Conservation (phyloP, 2,888 invertebrate species). For the Tubulanus polymorphus region DNA sequence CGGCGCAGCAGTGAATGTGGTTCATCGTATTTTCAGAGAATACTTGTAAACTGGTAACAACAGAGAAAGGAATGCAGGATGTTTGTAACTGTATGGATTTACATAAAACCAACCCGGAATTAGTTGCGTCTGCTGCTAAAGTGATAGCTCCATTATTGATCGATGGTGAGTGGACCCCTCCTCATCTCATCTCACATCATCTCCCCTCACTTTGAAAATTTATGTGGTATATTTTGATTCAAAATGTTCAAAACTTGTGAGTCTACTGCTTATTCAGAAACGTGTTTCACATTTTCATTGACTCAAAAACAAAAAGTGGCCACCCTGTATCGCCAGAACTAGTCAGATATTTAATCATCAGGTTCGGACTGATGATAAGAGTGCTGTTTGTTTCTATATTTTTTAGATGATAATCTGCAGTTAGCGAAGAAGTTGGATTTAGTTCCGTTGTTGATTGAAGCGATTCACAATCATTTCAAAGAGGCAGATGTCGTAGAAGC, state of each 20-base stretch:
- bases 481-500: slow-evolving; percentile 46
- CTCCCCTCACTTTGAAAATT: too few relatives aligned
- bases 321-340: too few relatives aligned
- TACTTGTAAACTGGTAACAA: slow-evolving; percentile 36
- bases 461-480: slow-evolving; percentile 34
- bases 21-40: slow-evolving; percentile 28
- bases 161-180: slow-evolving; percentile 31
- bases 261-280: too few relatives aligned
- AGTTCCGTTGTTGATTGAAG: slow-evolving; percentile 34
- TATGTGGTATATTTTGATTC: too few relatives aligned
- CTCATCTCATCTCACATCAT: too few relatives aligned
- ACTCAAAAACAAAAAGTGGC: too few relatives aligned
- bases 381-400: neutral
- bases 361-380: neutral
- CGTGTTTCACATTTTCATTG: too few relatives aligned
- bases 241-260: too few relatives aligned
- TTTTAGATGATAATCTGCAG: slow-evolving; percentile 39
- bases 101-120: slow-evolving; percentile 32
- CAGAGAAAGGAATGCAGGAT: slow-evolving; percentile 32
- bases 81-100: slow-evolving; percentile 34
- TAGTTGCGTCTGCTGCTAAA: slow-evolving; percentile 41
- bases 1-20: too few relatives aligned
- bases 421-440: slow-evolving; percentile 35
- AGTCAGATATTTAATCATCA: too few relatives aligned
- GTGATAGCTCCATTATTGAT: slow-evolving; percentile 40